A percentile compares a stretch with the other conserved stretches of the same genome.
Evolutionary conservation across 2,113 vertebrate species (phyloP).

Genomic region (Crypturellus undulatus): DNA sequence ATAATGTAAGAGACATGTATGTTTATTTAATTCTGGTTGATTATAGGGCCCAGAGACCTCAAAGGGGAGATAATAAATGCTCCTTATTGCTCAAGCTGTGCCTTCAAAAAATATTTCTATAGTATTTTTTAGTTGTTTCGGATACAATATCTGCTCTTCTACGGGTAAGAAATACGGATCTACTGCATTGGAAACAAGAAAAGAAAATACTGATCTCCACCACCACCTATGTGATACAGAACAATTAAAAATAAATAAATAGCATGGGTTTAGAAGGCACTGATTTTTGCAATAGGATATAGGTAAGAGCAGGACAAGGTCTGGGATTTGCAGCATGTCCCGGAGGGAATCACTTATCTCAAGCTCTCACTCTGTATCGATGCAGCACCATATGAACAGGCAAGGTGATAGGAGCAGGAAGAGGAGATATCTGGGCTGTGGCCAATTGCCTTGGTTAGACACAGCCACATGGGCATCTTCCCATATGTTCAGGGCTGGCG

Average conservation of each 20-base stretch:
- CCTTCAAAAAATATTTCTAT: neutral
- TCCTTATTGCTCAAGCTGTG: neutral
- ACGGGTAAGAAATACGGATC: accelerated
- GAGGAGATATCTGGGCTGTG: neutral
- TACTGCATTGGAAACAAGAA: neutral
- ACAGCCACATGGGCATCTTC: too few relatives aligned
- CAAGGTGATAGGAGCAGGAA: neutral
- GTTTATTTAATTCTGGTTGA: neutral
- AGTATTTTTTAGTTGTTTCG: too few relatives aligned
- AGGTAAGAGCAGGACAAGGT: too few relatives aligned
- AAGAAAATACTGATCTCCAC: neutral
- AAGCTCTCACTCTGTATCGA: neutral
- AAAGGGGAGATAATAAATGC: neutral
- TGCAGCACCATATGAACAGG: neutral
- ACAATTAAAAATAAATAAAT: neutral
- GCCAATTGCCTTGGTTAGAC: neutral
- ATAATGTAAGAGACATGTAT: too few relatives aligned
- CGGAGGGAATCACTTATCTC: too few relatives aligned
- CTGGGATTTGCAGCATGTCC: too few relatives aligned
- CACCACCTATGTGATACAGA: neutral
- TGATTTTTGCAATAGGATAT: neutral
- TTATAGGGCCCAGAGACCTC: neutral
- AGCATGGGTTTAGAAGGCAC: neutral
- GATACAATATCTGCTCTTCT: neutral
- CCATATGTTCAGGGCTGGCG: neutral